Conservation (phyloP, 1,140 invertebrate genomes). For the Drosophila auraria region DNA sequence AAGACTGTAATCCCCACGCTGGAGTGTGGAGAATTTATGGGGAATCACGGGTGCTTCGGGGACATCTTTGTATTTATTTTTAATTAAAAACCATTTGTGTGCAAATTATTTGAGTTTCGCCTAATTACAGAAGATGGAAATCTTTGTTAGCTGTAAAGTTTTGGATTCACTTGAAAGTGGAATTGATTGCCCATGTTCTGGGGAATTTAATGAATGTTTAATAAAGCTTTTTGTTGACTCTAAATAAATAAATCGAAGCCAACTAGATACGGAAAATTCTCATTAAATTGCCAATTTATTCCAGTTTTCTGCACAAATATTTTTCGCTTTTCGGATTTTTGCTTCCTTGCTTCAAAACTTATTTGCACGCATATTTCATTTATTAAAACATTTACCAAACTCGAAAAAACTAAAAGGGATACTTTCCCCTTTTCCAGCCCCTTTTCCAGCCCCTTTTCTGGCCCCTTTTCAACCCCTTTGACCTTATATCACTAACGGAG, state of each 20-base stretch:
- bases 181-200: conserved; percentile 12
- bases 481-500: conserved; percentile 40
- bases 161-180: conserved; percentile 4
- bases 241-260: neutral
- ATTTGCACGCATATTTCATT: conserved; percentile 27
- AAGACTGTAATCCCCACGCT: conserved; percentile 46
- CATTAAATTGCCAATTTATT: conserved; percentile 14
- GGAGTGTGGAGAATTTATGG: conserved; percentile 29
- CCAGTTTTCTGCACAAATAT: neutral
- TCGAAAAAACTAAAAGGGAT: conserved; percentile 28
- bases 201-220: neutral
- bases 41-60: neutral
- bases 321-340: neutral
- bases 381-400: conserved; percentile 50
- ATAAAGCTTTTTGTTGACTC: neutral
- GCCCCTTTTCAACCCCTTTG: neutral
- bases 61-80: conserved; percentile 72
- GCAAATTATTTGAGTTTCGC: conserved; percentile 60
- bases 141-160: conserved; percentile 11
- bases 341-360: too few relatives aligned
- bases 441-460: neutral
- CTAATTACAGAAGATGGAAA: conserved; percentile 35
- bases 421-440: neutral
- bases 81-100: conserved; percentile 75
- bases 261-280: neutral